Conservation (phyloP, 2,113 vertebrate genomes). For the Engraulis encrasicolus region DNA sequence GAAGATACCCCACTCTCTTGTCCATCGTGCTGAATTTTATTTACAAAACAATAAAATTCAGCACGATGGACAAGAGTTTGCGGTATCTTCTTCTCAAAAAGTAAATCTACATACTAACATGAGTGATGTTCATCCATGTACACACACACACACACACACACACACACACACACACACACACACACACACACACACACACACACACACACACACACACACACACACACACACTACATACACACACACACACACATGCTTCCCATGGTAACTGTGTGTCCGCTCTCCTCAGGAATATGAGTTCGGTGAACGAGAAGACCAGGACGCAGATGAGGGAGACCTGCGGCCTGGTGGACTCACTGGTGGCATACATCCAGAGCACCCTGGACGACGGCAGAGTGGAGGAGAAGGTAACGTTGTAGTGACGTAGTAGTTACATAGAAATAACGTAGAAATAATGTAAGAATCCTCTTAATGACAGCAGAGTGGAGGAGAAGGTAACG, state of each 20-base stretch:
- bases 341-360: conserved; percentile 87
- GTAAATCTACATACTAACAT: too few species aligned
- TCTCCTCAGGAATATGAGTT: conserved; percentile 88
- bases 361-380: conserved; percentile 82
- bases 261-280: not conserved
- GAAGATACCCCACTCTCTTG: too few species aligned
- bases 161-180: not conserved
- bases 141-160: conserved; percentile 16
- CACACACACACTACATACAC: not conserved
- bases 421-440: too few species aligned
- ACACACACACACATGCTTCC: conserved; percentile 1
- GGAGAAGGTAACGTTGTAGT: too few species aligned
- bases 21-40: too few species aligned
- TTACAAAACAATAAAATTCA: too few species aligned
- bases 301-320: conserved; percentile 87
- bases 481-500: conserved; percentile 88
- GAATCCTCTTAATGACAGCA: conserved; percentile 76
- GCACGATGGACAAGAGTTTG: too few species aligned
- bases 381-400: conserved; percentile 79
- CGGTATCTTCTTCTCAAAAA: too few species aligned
- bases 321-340: conserved; percentile 87
- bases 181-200: not conserved
- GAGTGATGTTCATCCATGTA: not conserved
- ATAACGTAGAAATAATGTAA: too few species aligned
- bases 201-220: not conserved